A percentile compares a stretch with the other conserved stretches of the same genome.
Conservation (phyloP, 2,888 invertebrate species). For the Drosophila picticornis region DNA sequence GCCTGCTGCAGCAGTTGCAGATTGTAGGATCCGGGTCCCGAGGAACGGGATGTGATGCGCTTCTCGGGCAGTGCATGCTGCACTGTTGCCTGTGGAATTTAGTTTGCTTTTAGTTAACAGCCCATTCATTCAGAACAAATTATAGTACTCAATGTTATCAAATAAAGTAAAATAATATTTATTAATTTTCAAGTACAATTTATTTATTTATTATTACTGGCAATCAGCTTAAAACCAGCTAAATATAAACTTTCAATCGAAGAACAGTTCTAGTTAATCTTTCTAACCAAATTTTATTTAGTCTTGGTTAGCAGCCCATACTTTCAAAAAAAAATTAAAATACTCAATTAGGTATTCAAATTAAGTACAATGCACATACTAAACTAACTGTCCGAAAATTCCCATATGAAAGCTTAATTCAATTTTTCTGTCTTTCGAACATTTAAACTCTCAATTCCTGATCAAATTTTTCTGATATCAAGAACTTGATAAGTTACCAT, state of each 20-base stretch:
- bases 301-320: background rate
- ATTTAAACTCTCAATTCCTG: background rate
- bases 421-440: background rate
- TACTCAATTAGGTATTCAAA: background rate
- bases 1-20: constrained; percentile 61
- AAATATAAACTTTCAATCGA: background rate
- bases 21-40: constrained; percentile 64
- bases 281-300: background rate
- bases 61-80: constrained; percentile 75
- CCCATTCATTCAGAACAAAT: background rate
- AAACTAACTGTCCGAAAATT: background rate
- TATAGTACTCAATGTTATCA: background rate
- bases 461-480: background rate
- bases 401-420: background rate
- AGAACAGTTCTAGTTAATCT: too few relatives aligned
- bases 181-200: too few relatives aligned
- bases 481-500: background rate
- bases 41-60: constrained; percentile 79
- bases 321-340: background rate
- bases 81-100: constrained; percentile 37
- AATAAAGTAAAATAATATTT: too few relatives aligned
- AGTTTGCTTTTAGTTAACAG: background rate
- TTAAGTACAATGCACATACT: background rate
- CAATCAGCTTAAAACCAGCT: background rate
- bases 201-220: too few relatives aligned